These are phyloP conservation scores for Zoanthus gigantus DNA, from an alignment of 92 coral and sea anemone species.

Conservation along the genomic window DNA sequence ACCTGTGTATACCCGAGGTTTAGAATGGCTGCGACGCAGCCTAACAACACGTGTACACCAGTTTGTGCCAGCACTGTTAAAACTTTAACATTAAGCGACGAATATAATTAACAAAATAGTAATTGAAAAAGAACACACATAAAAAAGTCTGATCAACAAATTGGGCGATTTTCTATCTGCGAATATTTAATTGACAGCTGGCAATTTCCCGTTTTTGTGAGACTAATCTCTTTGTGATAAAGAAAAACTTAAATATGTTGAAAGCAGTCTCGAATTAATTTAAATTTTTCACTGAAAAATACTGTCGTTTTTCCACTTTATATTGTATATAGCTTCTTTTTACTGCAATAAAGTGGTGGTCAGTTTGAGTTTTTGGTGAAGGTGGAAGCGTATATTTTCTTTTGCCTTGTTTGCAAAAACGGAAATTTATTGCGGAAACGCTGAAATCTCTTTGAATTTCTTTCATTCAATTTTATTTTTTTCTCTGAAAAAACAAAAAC, in stretches of 20 bases:
- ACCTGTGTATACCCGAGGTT: too few relatives aligned
- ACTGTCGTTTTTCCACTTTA: background rate
- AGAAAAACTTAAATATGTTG: background rate
- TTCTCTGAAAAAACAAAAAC: background rate
- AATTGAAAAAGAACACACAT: background rate
- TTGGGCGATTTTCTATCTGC: background rate
- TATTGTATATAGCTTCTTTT: background rate
- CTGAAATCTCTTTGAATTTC: background rate
- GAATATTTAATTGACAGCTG: constrained; percentile 25
- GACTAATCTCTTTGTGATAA: background rate
- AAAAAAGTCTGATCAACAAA: constrained; percentile 23
- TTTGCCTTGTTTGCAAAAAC: background rate
- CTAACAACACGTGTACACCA: background rate
- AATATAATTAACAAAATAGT: constrained; percentile 17
- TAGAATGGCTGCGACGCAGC: too few relatives aligned
- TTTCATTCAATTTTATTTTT: background rate
- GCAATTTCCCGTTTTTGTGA: constrained; percentile 27
- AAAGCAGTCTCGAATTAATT: background rate
- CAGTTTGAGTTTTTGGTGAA: background rate
- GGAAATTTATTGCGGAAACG: constrained; percentile 27
- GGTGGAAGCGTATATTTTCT: background rate
- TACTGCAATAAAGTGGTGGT: background rate
- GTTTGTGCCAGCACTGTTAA: background rate
- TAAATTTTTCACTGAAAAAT: background rate
- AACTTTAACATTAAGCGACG: constrained; percentile 15